Evolutionary conservation across 2,113 vertebrate genomes (phyloP).

Genomic region (Mellivora capensis): DNA sequence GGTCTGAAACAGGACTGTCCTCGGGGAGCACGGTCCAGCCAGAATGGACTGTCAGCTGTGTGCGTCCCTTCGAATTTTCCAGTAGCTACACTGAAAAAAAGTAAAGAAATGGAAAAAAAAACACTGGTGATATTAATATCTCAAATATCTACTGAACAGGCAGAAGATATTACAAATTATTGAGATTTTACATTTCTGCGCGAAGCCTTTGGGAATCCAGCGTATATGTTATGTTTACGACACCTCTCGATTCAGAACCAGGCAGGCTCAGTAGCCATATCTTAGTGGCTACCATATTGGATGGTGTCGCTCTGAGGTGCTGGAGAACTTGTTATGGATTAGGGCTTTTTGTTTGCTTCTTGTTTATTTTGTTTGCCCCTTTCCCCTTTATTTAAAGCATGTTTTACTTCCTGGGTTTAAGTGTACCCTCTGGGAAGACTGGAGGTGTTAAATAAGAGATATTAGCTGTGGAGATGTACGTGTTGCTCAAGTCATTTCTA

Average conservation of each 20-base stretch:
- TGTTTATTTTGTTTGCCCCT: background rate
- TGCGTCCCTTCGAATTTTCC: background rate
- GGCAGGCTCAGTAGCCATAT: fast-evolving
- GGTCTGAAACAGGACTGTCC: background rate
- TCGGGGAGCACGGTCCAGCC: fast-evolving
- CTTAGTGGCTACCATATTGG: background rate
- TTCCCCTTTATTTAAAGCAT: background rate
- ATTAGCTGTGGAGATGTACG: background rate
- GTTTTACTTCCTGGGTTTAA: background rate
- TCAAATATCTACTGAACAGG: background rate
- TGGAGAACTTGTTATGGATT: background rate
- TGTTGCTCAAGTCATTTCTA: background rate
- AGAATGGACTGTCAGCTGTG: fast-evolving
- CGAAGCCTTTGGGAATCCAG: background rate
- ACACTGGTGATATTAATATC: background rate
- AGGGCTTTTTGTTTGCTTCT: background rate
- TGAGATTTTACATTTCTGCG: background rate
- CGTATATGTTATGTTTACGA: background rate
- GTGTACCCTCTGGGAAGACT: background rate
- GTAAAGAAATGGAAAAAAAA: background rate
- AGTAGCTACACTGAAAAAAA: background rate
- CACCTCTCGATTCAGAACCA: background rate
- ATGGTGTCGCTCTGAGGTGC: background rate
- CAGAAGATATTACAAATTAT: background rate
- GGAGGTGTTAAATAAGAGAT: background rate